Conservation (phyloP, 2,797 vertebrate species). For the Argyrosomus regius region DNA sequence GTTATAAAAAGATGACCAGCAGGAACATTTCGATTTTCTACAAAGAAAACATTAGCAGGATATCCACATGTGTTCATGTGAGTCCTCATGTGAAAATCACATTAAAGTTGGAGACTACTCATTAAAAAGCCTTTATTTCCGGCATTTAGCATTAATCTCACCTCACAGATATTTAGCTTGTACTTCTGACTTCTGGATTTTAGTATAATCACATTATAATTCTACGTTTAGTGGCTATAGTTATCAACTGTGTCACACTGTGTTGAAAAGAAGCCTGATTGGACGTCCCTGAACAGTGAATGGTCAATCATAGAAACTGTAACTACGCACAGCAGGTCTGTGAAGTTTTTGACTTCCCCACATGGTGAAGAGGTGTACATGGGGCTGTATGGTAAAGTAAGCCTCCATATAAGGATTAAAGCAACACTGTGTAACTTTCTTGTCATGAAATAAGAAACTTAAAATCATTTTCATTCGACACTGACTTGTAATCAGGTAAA, state of each 20-base stretch:
- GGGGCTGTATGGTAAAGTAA: background rate
- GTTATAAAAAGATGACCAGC: background rate
- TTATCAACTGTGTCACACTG: background rate
- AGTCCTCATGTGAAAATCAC: background rate
- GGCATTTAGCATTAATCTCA: too few relatives aligned
- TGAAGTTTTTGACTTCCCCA: background rate
- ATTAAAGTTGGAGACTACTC: too few relatives aligned
- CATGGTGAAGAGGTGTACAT: background rate
- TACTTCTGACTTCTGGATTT: too few relatives aligned
- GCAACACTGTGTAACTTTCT: too few relatives aligned
- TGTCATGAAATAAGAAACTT: background rate
- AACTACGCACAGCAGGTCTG: too few relatives aligned
- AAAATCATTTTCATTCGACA: too few relatives aligned
- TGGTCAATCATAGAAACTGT: background rate
- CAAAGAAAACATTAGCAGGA: conserved; percentile 1
- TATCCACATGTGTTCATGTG: background rate
- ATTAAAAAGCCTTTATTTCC: too few relatives aligned
- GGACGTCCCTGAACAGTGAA: background rate
- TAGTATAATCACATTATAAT: too few relatives aligned
- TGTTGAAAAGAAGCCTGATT: background rate
- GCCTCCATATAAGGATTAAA: background rate
- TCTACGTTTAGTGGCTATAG: too few relatives aligned
- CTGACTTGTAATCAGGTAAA: too few relatives aligned
- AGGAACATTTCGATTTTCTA: background rate
- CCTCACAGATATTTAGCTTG: too few relatives aligned